Evolutionary conservation across 2,113 vertebrate genomes (phyloP).

Genomic region (Copsychus sechellarum): DNA sequence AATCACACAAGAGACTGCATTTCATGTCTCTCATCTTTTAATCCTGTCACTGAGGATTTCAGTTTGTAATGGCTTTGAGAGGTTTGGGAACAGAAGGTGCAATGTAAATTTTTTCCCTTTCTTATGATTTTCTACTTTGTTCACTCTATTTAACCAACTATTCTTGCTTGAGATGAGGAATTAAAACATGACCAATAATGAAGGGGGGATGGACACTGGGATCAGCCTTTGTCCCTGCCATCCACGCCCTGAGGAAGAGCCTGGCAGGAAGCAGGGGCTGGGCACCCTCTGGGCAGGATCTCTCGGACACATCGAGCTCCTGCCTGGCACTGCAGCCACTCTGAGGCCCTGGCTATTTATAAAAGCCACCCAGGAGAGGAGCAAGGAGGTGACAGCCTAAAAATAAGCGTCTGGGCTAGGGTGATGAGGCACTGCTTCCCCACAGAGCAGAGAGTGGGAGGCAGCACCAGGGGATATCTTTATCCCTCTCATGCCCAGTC

Average conservation of each 20-base stretch:
- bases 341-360: background rate
- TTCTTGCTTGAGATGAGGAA: background rate
- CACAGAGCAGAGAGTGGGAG: background rate
- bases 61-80: background rate
- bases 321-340: background rate
- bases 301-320: fast-evolving
- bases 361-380: background rate
- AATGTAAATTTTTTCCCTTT: background rate
- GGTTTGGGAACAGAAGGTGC: background rate
- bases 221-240: background rate
- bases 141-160: constrained; percentile 5
- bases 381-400: background rate
- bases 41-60: background rate
- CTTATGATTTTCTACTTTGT: background rate
- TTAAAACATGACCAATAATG: background rate
- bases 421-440: background rate
- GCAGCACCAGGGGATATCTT: background rate
- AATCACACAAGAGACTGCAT: background rate
- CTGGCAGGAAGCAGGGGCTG: fast-evolving
- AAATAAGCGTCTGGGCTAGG: constrained; percentile 31
- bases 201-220: background rate
- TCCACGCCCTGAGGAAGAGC: background rate
- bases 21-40: background rate
- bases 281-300: background rate
- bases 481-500: background rate